phyloP scores from a whole-genome alignment of 2,888 invertebrate genomes.

The Sceliomorpha sp. region DNA sequence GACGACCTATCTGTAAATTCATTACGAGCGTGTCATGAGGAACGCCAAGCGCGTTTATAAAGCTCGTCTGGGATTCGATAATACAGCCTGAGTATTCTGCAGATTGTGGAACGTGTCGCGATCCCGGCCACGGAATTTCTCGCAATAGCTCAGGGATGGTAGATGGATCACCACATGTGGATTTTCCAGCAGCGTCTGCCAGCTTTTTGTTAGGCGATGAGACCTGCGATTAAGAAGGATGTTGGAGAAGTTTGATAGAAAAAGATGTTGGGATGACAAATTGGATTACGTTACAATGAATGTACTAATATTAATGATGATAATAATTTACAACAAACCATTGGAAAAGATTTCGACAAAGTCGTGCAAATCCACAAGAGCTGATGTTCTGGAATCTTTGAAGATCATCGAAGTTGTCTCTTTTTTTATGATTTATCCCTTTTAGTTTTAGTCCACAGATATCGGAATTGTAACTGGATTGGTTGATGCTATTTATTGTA shows the following conservation, averaged over 20 bases:
- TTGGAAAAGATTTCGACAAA: conserved; percentile 53
- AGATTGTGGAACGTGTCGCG: conserved; percentile 32
- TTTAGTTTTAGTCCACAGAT: no score
- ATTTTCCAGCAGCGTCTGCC: conserved; percentile 31
- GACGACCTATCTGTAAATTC: conserved; percentile 52
- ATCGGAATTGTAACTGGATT: no score
- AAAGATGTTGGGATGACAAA: background rate
- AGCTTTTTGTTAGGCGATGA: conserved; percentile 55
- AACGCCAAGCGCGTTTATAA: no score
- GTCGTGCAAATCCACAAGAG: conserved; percentile 44
- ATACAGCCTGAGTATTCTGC: conserved; percentile 57
- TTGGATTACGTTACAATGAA: no score
- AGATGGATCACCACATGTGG: conserved; percentile 58
- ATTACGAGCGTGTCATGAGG: no score
- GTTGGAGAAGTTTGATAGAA: background rate
- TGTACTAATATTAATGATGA: no score
- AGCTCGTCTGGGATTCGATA: background rate
- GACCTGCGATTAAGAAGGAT: conserved; percentile 36
- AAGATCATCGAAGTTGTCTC: conserved; percentile 50
- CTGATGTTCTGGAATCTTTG: conserved; percentile 53
- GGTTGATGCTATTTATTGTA: no score
- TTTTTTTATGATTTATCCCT: no score
- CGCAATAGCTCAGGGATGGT: conserved; percentile 57
- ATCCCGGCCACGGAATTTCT: conserved; percentile 45
- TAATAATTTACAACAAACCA: conserved; percentile 30